Conservation (phyloP, 92 coral and sea anemone species). For the Zoanthus solanderi region DNA sequence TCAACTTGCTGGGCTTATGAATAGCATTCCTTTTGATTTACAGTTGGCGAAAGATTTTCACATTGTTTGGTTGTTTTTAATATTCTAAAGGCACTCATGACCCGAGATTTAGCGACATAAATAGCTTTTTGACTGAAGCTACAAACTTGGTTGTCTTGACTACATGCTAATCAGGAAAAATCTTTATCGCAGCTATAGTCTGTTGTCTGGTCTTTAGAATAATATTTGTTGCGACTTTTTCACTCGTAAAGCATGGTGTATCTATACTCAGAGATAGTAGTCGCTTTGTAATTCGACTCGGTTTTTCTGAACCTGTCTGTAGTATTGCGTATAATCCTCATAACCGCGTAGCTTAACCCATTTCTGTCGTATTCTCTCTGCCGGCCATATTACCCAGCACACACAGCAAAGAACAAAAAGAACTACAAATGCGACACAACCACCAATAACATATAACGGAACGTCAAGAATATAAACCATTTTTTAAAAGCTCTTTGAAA, state of each 20-base stretch:
- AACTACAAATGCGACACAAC: constrained; percentile 19
- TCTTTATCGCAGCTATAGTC: too few species aligned
- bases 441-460: constrained; percentile 29
- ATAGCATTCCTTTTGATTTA: background rate
- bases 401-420: constrained; percentile 33
- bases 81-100: too few species aligned
- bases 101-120: too few species aligned
- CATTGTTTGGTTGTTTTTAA: too few species aligned
- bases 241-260: background rate
- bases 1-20: background rate
- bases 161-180: too few species aligned
- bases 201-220: background rate
- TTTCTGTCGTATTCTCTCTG: constrained; percentile 40
- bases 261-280: background rate
- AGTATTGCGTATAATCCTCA: constrained; percentile 26
- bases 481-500: background rate
- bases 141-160: too few species aligned
- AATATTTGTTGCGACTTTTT: background rate
- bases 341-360: constrained; percentile 38
- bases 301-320: constrained; percentile 24
- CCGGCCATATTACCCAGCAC: constrained; percentile 52
- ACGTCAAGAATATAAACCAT: constrained; percentile 40
- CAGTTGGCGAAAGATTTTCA: background rate
- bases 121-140: too few species aligned
- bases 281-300: constrained; percentile 4